A percentile compares a stretch with the other conserved stretches of the same genome.
Evolutionary conservation across 2,113 vertebrate genomes (phyloP).

Genomic region (Rhodinocichla rosea): DNA sequence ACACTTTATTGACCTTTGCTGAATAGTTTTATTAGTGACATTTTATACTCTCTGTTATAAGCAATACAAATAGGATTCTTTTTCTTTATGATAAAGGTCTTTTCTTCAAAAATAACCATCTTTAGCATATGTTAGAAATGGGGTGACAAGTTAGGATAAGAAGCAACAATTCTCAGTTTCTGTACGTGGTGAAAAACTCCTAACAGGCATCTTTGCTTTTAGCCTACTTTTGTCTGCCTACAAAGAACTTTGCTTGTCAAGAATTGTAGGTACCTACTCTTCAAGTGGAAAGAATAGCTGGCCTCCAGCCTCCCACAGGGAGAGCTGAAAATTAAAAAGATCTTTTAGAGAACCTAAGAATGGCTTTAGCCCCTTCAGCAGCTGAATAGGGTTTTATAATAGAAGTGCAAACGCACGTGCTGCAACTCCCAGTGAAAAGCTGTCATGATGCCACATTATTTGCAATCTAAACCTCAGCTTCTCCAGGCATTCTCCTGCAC

Average conservation of each 20-base stretch:
- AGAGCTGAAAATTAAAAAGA: conserved; percentile 21
- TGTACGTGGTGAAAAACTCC: not conserved
- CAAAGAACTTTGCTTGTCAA: conserved; percentile 23
- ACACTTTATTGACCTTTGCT: not conserved
- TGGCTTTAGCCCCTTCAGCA: conserved; percentile 17
- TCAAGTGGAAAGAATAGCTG: conserved; percentile 12
- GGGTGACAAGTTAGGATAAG: not conserved
- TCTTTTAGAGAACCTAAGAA: conserved; percentile 20
- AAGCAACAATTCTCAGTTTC: not conserved
- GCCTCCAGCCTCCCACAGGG: not conserved
- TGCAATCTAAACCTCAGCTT: not conserved
- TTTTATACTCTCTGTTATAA: not conserved
- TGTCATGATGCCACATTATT: not conserved
- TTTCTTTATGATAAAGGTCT: not conserved
- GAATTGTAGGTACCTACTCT: not conserved
- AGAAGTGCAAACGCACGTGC: not conserved
- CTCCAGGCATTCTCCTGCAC: not conserved
- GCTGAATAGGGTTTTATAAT: not conserved
- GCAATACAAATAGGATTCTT: not conserved
- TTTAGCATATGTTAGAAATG: not conserved
- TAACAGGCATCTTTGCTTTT: not conserved
- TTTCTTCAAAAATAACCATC: not conserved
- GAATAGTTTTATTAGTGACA: not conserved
- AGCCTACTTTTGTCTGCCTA: conserved; percentile 12
- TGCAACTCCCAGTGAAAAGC: not conserved